Base-by-base conservation (phyloP, 2,888 invertebrate species). In the Andrena fulva region DNA sequence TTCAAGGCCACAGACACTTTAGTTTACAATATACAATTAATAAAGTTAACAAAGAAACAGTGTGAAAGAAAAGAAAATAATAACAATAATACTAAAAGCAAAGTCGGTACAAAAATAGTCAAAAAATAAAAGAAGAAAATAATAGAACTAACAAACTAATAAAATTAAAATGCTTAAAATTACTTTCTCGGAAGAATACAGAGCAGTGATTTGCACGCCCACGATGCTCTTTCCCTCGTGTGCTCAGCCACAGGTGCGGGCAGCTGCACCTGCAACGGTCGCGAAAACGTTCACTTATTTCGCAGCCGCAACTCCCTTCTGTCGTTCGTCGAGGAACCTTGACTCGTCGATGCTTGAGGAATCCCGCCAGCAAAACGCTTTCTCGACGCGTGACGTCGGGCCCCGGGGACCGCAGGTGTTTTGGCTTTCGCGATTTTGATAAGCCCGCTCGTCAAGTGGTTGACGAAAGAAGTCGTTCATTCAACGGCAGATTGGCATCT, bases 201-300 rank as follows among this genome's bases (percentile, higher is more conserved):
- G 27, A 50, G 48, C 67, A 16, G 74, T 71, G 83, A 81, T 84
- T 83, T 72, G 59, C 52, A 80, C 69, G 69, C 66, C 35, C 70
- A 70, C 56, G 59, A 31, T 48, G 42, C 42, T 42, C 42, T 16
- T 42, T 42, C 56, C 59, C 16, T 20, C 54, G 42, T 20, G 20
- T 24, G 20, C 10, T 10, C 10, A 12, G 16, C 29, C 54, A 80
- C 82, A 76, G 72, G 72, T 74, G 71, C 74, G 76, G n/a, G 67
- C 70, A 48, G 48, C 48, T 75, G 77, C 82, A 81, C 81, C 77
- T 77, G 81, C 71, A 71, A 59, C 52, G 29, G 33, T 33, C 33
- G 56, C 52, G 54, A 63, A 16, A 77, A 75, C 66, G 31, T 42
- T 48, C 7, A 7, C 27, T 62, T 52, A 35, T 67, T 73, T 77